phyloP scores from a whole-genome alignment of 2,888 invertebrate genomes.

The Eupithecia insigniata region DNA sequence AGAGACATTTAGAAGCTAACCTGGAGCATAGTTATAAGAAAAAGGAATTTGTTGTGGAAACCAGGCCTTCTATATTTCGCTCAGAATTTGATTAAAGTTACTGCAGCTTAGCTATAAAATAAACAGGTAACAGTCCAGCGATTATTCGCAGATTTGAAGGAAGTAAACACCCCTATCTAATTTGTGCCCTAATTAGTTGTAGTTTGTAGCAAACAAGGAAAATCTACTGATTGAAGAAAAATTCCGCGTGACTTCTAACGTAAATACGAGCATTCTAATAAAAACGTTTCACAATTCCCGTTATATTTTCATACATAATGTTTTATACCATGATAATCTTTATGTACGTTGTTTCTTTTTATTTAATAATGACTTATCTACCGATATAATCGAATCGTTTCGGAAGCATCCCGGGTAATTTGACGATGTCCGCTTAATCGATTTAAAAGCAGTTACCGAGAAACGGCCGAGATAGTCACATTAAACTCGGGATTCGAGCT shows the following conservation, averaged over 20 bases:
- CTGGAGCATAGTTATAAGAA: not conserved
- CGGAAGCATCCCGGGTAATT: conserved; percentile 49
- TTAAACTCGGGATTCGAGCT: conserved; percentile 54
- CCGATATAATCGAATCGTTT: conserved; percentile 42
- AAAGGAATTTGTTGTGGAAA: not conserved
- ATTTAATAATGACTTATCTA: not conserved
- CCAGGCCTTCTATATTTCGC: not conserved
- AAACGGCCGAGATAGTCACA: conserved; percentile 57
- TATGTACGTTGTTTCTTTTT: not conserved
- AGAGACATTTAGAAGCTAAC: not conserved
- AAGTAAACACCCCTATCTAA: not conserved
- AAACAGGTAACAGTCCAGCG: not conserved
- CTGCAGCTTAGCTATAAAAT: not conserved
- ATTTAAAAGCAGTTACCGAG: conserved; percentile 61
- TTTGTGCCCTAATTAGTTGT: not conserved
- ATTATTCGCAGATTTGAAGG: not conserved
- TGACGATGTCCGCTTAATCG: conserved; percentile 55
- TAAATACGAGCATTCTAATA: not conserved
- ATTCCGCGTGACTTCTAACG: not conserved
- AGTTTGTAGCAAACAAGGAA: not conserved
- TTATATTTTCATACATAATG: not conserved
- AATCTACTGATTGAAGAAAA: not conserved
- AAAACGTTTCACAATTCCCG: not conserved
- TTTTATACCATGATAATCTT: not conserved
- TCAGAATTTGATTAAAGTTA: not conserved